Conservation (phyloP, 2,888 invertebrate genomes). For the Villa cingulata region DNA sequence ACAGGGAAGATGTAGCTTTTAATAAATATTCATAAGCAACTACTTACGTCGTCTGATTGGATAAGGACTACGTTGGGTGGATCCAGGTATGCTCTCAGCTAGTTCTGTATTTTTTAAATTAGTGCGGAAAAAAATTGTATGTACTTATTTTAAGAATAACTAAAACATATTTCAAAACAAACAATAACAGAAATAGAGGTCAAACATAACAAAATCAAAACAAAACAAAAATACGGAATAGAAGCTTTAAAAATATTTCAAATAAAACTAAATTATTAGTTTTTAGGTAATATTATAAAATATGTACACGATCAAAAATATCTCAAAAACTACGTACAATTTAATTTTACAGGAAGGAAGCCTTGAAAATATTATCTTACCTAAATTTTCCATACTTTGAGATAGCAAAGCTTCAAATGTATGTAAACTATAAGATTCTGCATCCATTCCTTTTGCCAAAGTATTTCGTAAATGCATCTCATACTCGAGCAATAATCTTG, state of each 20-base stretch:
- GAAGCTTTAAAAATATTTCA: no score
- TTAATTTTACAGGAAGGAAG: no score
- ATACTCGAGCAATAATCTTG: conserved; percentile 74
- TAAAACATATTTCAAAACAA: not conserved
- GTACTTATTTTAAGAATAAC: not conserved
- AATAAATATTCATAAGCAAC: conserved; percentile 15
- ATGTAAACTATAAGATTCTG: conserved; percentile 85
- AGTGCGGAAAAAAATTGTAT: conserved; percentile 10
- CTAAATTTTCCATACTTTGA: conserved; percentile 91
- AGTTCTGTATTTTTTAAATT: conserved; percentile 47
- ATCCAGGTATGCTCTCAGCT: conserved; percentile 72
- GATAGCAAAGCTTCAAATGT: conserved; percentile 85
- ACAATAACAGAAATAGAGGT: not conserved
- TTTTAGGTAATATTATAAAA: no score
- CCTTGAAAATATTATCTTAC: conserved; percentile 35
- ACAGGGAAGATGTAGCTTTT: not conserved
- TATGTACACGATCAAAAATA: no score
- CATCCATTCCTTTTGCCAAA: conserved; percentile 87
- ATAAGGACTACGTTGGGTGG: conserved; percentile 75
- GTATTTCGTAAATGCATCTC: conserved; percentile 90
- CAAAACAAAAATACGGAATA: not conserved
- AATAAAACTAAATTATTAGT: no score
- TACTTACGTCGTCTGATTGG: conserved; percentile 73
- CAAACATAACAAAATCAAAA: not conserved
- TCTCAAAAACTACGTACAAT: no score